Evolutionary conservation across 2,113 vertebrate genomes (phyloP).

Genomic region (Strix aluco): DNA sequence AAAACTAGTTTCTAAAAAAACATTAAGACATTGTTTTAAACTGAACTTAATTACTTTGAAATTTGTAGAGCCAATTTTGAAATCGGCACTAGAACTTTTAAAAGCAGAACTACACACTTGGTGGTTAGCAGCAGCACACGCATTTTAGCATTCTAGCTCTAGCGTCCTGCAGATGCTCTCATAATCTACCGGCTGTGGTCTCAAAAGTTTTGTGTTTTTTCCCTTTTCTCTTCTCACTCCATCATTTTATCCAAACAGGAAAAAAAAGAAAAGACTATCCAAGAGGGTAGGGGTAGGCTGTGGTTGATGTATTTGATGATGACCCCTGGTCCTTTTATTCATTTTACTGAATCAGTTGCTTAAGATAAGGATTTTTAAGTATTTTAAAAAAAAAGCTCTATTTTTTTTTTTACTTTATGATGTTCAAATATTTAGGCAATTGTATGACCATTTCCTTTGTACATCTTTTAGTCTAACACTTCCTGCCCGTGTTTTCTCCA

Average conservation of each 20-base stretch:
- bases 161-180: not conserved
- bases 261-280: fast-evolving
- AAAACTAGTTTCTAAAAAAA: not conserved
- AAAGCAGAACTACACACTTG: not conserved
- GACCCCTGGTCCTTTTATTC: not conserved
- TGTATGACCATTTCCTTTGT: not conserved
- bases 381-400: not conserved
- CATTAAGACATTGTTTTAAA: not conserved
- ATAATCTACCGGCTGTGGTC: not conserved
- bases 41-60: not conserved
- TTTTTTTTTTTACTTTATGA: not conserved
- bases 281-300: not conserved
- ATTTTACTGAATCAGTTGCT: not conserved
- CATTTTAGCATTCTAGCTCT: not conserved
- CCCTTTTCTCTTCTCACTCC: not conserved
- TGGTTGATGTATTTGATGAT: not conserved
- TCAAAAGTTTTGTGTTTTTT: not conserved
- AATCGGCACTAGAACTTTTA: not conserved
- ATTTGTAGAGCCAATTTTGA: not conserved
- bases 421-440: not conserved
- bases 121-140: not conserved
- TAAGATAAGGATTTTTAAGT: not conserved
- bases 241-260: not conserved
- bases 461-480: not conserved
- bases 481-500: not conserved